A percentile compares a stretch with the other conserved stretches of the same genome.
phyloP scores from a whole-genome alignment of 2,113 vertebrate species.

The Ochotona curzoniae region DNA sequence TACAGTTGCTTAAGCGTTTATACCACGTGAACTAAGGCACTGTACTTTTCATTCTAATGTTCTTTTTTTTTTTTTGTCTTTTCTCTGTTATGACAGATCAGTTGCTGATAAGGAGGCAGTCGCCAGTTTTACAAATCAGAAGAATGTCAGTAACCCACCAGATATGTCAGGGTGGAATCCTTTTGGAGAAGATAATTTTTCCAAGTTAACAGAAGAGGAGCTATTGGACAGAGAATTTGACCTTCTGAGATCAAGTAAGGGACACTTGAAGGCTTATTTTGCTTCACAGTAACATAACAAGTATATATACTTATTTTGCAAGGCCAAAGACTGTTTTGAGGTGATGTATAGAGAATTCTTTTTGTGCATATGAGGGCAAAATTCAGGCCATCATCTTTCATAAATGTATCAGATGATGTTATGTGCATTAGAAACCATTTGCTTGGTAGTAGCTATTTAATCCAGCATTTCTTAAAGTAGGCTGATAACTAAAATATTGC shows the following conservation, averaged over 20 bases:
- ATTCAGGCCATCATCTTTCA: slow-evolving; percentile 74
- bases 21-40: background rate
- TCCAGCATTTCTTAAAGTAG: slow-evolving; percentile 64
- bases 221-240: slow-evolving; percentile 98
- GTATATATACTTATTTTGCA: slow-evolving; percentile 77
- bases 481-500: slow-evolving; percentile 58
- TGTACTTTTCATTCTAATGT: background rate
- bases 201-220: slow-evolving; percentile 97
- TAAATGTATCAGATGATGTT: slow-evolving; percentile 30
- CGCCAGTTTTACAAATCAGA: slow-evolving; percentile 86
- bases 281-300: slow-evolving; percentile 87
- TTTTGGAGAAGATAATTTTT: slow-evolving; percentile 98
- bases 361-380: slow-evolving; percentile 86
- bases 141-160: slow-evolving; percentile 91
- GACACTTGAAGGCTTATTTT: slow-evolving; percentile 91
- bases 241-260: slow-evolving; percentile 98
- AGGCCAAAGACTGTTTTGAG: slow-evolving; percentile 80
- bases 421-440: slow-evolving; percentile 68
- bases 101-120: slow-evolving; percentile 86
- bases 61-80: background rate
- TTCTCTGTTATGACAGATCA: slow-evolving; percentile 80
- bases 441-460: slow-evolving; percentile 67
- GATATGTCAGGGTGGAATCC: slow-evolving; percentile 99
- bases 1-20: background rate
- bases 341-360: slow-evolving; percentile 81